Evolutionary conservation across 2,888 invertebrate species (phyloP), one percentile per base, ranked within the genome.

Genomic region (Pogonocherus hispidulus): DNA sequence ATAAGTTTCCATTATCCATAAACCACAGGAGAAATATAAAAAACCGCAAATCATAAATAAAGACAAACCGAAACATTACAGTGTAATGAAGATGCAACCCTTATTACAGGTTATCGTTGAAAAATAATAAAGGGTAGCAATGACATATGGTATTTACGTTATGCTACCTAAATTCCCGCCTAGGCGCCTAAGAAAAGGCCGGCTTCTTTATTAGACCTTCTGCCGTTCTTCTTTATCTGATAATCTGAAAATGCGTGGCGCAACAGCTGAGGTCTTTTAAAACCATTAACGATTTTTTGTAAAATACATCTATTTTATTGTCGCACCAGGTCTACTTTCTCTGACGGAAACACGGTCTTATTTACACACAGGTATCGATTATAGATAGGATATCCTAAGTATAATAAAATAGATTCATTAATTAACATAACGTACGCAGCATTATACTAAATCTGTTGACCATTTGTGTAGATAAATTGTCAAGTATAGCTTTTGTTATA

Each of bases 71-170:
- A 14, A 32, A 37, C 19, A 51, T 51, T 22, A 18, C 8, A 18
- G 11, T 11, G 5, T 37, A 62, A 37, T 37, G 16, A 62, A 27
- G 14, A 4, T 51, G 6, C 62, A 23, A 14, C 62, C 62, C 51
- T 51, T 49, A 47, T 22, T 51, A 20, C 37, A 11, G 14, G 32
- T 18, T 19, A 19, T 32, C 32, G 35, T 20, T 16, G 19, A 14
- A n/a, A 41, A 47, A 44, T 67, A 67, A 70, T 67, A 55, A 69
- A 70, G 71, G 75, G 75, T 74, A 63, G 67, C 65, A 62, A 51
- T 66, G 66, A 65, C 76, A 76, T 74, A 74, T 76, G 76, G 74
- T 44, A 63, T 71, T 69, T 69, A 72, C 74, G 75, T 75, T 75
- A 66, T 16, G 41, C n/a, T n/a, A n/a, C n/a, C n/a, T 60, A 44